Evolutionary conservation across 2,113 vertebrate genomes (phyloP), one percentile per base, ranked within the genome.

Genomic region (Microcebus griseorufus): DNA sequence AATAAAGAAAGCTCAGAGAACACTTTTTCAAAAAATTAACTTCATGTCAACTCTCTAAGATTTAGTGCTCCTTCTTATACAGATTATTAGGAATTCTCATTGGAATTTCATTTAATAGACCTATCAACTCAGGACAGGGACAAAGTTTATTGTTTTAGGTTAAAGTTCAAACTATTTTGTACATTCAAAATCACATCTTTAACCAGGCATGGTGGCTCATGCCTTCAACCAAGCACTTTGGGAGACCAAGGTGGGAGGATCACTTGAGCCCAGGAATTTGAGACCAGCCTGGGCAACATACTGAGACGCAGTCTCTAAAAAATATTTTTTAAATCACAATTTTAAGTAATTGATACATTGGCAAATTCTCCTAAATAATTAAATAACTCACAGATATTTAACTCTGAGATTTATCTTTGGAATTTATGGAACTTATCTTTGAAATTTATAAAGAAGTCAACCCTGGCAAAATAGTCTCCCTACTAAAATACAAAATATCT

Each of bases 381-480:
- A 89, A 92, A 72, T 62, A 90, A 69, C 45, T 65, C 73, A 88
- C 39, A 69, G 18, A 48, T 88, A 90, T 69, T 92, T 88, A 45
- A 75, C 12, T 64, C n/a, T 58, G 22, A 17, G 87, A 53, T 53
- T 67, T 22, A 32, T 91, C 48, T 85, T 73, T 81, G 34, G 5
- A 86, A 53, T 86, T 93, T 73, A 78, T 51, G 8, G 11, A 69
- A 12, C 45, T 67, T 22, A 32, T 93, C 48, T 81, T 73, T 81
- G 37, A 2, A 86, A 53, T 78, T 92, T 73, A 73, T 6, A 60
- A 10, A 72, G 51, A 94, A 39, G 6, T 73, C 25, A 69, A 58
- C 12, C 3, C 14, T 76, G 12, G 60, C 80, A 85, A 95, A 62
- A 53, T 75, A 64, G 48, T 81, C 51, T 34, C 12, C 37, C 4